Evolutionary conservation across 2,888 invertebrate species (phyloP).

Genomic region (Leptopterna dolabrata): DNA sequence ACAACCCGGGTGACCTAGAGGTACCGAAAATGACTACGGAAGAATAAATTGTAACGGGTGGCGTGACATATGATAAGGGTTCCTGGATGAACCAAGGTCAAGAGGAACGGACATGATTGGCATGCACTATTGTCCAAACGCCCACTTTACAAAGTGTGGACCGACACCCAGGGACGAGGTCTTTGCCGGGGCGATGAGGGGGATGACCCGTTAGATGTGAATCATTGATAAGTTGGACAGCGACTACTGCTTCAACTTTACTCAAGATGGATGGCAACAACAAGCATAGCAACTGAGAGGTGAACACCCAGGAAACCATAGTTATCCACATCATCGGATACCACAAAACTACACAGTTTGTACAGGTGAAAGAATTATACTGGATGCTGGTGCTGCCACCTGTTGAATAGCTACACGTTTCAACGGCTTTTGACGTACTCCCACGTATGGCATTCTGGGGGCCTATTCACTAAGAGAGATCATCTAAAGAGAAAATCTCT

Average conservation of each 20-base stretch:
- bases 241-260: neutral
- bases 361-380: too few relatives aligned
- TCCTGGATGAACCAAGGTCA: conserved; percentile 41
- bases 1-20: conserved; percentile 14
- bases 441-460: too few relatives aligned
- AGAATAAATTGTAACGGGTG: conserved; percentile 26
- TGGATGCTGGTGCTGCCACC: too few relatives aligned
- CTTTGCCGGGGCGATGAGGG: neutral
- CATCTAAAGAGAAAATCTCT: too few relatives aligned
- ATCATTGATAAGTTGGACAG: neutral
- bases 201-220: neutral
- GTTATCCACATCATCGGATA: too few relatives aligned
- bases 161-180: neutral
- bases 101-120: conserved; percentile 36
- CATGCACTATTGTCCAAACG: conserved; percentile 40
- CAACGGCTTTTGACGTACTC: too few relatives aligned
- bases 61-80: conserved; percentile 29
- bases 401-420: too few relatives aligned
- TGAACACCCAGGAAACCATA: too few relatives aligned
- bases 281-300: too few relatives aligned
- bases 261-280: too few relatives aligned
- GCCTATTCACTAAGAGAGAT: too few relatives aligned
- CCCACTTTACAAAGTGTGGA: conserved; percentile 6
- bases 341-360: too few relatives aligned
- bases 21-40: conserved; percentile 28